A percentile compares a stretch with the other conserved stretches of the same genome.
Evolutionary conservation across 2,113 vertebrate genomes (phyloP).

Genomic region (Arvicanthis niloticus): DNA sequence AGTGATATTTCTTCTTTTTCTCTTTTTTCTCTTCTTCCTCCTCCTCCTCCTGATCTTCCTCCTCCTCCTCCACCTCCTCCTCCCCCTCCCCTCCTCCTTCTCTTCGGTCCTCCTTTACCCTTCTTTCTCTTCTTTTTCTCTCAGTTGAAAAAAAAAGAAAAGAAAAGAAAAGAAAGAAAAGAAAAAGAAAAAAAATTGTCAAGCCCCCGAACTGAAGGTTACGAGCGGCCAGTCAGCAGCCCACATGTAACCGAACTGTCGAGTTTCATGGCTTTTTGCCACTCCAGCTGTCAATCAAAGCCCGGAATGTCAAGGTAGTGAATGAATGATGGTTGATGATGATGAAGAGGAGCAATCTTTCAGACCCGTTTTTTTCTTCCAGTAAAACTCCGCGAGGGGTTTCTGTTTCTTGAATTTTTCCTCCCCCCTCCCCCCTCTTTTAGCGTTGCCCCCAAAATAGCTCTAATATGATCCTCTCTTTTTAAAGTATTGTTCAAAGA

Average conservation of each 20-base stretch:
- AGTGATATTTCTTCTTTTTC: slow-evolving; percentile 89
- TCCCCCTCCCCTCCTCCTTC: slow-evolving; percentile 59
- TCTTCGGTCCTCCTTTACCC: slow-evolving; percentile 73
- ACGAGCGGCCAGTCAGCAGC: slow-evolving; percentile 99
- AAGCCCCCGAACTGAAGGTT: slow-evolving; percentile 96
- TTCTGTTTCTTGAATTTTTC: slow-evolving; percentile 89
- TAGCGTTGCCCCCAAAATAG: slow-evolving; percentile 86
- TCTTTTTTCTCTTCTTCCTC: slow-evolving; percentile 77
- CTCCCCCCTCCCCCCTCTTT: slow-evolving; percentile 68
- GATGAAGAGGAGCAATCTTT: slow-evolving; percentile 99
- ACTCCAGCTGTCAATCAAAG: slow-evolving; percentile 99
- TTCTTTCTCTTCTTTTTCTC: slow-evolving; percentile 78
- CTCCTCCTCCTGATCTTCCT: slow-evolving; percentile 85
- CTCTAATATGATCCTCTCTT: slow-evolving; percentile 88
- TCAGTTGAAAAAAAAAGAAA: slow-evolving; percentile 70
- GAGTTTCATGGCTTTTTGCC: slow-evolving; percentile 99
- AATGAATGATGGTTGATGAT: slow-evolving; percentile 99
- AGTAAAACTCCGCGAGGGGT: slow-evolving; percentile 93
- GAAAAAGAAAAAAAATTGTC: slow-evolving; percentile 88
- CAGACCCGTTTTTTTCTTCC: slow-evolving; percentile 93
- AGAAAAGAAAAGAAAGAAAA: not conserved
- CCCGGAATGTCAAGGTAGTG: slow-evolving; percentile 99
- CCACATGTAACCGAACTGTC: slow-evolving; percentile 99
- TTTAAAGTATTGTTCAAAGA: slow-evolving; percentile 84
- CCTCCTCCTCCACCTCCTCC: slow-evolving; percentile 83